phyloP scores from a whole-genome alignment of 2,888 invertebrate species.

The Calliphora vomitoria region DNA sequence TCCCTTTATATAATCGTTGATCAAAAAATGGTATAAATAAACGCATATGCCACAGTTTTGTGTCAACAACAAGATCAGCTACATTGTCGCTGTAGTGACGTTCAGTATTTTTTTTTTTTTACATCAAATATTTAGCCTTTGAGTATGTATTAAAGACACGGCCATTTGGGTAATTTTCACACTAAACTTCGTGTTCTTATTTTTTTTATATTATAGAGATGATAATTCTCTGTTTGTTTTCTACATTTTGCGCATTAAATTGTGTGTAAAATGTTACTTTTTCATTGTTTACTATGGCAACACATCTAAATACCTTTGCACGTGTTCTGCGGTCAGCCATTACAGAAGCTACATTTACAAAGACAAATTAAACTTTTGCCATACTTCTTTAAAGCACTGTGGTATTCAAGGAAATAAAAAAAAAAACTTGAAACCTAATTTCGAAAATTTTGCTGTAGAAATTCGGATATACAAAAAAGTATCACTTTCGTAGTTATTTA shows the following conservation, averaged over 20 bases:
- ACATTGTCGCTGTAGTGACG: no score
- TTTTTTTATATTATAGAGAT: background rate
- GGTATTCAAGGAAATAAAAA: background rate
- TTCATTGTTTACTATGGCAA: background rate
- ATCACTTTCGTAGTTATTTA: no score
- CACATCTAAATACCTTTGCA: background rate
- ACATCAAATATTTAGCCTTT: no score
- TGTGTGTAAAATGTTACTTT: constrained; percentile 4
- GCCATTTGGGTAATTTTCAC: background rate
- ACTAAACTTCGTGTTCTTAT: background rate
- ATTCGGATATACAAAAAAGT: no score
- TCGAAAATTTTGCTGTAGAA: no score
- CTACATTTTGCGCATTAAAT: constrained; percentile 21
- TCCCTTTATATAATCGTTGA: no score
- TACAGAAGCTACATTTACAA: background rate
- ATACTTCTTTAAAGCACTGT: background rate
- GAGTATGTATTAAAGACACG: no score
- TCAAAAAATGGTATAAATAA: no score
- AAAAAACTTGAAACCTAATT: no score
- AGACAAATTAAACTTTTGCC: background rate
- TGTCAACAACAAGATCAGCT: no score
- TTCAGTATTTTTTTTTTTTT: no score
- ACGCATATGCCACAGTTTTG: no score
- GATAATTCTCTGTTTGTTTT: constrained; percentile 15
- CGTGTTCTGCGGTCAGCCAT: background rate